phyloP scores from a whole-genome alignment of 2,113 vertebrate genomes.

The Anthoscopus minutus region DNA sequence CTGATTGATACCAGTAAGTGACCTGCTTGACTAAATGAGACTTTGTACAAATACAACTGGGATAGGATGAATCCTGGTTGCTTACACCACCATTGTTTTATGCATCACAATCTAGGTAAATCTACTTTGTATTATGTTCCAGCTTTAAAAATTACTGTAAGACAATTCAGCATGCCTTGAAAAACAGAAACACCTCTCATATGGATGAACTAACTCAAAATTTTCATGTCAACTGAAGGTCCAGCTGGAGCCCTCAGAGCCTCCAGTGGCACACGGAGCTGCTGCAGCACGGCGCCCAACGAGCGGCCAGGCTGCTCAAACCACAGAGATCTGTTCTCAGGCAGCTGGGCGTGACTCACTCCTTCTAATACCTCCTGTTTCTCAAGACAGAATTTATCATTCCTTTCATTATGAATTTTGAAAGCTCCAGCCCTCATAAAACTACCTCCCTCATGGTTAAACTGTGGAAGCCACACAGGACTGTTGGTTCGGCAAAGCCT shows the following conservation, averaged over 20 bases:
- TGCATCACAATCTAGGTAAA: not conserved
- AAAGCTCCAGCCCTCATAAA: not conserved
- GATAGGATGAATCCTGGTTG: not conserved
- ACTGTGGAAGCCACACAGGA: not conserved
- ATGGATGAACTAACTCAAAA: not conserved
- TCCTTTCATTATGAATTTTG: not conserved
- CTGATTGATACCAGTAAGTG: not conserved
- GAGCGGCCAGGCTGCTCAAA: rapidly evolving
- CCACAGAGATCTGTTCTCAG: not conserved
- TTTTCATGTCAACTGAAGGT: not conserved
- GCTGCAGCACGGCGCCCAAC: rapidly evolving
- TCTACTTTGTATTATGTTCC: not conserved
- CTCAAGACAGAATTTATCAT: not conserved
- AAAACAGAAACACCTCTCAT: not conserved
- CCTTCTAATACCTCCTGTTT: not conserved
- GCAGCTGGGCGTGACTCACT: not conserved
- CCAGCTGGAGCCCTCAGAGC: not conserved
- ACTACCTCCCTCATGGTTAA: not conserved
- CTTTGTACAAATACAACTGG: not conserved
- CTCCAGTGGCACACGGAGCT: not conserved
- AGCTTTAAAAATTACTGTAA: not conserved
- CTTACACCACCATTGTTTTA: not conserved
- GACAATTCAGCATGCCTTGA: not conserved
- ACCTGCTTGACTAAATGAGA: not conserved
- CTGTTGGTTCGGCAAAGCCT: not conserved